Percentiles rank a stretch among this genome's conserved stretches.
Evolutionary conservation across 2,888 invertebrate genomes (phyloP).

Genomic region (Ormia ochracea): DNA sequence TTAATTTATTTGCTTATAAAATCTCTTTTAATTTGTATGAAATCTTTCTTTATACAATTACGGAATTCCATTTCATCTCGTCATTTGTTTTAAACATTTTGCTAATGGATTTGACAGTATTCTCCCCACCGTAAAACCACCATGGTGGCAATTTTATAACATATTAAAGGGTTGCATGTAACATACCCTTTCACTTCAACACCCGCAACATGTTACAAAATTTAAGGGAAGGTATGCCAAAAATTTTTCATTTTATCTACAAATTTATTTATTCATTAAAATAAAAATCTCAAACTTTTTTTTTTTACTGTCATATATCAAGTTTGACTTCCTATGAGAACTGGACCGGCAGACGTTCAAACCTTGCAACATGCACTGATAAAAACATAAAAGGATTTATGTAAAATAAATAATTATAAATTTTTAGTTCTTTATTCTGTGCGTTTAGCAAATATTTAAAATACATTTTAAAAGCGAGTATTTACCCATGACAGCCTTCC

Average conservation of each 20-base stretch:
- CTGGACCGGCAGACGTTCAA: too few species aligned
- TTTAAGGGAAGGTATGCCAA: not conserved
- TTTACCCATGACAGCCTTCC: not conserved
- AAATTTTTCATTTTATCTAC: not conserved
- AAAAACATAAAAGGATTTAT: too few species aligned
- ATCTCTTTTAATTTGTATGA: conserved; percentile 53
- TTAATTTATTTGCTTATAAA: conserved; percentile 41
- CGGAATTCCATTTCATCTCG: conserved; percentile 54
- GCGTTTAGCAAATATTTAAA: too few species aligned
- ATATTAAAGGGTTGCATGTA: conserved; percentile 50
- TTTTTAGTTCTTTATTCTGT: too few species aligned
- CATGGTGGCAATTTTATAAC: conserved; percentile 36
- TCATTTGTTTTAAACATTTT: conserved; percentile 58
- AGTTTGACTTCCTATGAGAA: too few species aligned
- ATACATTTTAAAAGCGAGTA: too few species aligned
- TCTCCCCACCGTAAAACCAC: conserved; percentile 55
- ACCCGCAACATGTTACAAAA: conserved; percentile 31
- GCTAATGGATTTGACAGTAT: conserved; percentile 64
- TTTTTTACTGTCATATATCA: too few species aligned
- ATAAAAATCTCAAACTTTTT: too few species aligned
- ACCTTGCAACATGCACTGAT: too few species aligned
- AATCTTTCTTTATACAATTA: conserved; percentile 57
- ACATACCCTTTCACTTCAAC: conserved; percentile 48
- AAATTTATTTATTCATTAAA: not conserved
- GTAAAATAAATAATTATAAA: too few species aligned